Base-by-base conservation (phyloP, 2,888 invertebrate genomes). In the Muschampia plurimacula region DNA sequence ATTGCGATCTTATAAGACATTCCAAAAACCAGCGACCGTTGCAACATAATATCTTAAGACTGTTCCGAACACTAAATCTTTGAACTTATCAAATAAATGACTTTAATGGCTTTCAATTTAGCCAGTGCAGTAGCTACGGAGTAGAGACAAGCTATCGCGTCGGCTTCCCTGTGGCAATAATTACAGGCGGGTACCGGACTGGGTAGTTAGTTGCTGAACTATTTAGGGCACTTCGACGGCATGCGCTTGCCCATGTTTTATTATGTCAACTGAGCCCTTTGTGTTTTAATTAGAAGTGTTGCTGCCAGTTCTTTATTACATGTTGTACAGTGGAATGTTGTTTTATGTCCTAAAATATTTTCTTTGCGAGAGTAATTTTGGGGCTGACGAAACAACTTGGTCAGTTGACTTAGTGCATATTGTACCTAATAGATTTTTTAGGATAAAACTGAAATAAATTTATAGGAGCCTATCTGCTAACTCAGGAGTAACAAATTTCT, bases 231-330 rank as follows among this genome's bases (percentile, higher is more conserved):
- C 80, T 13, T 82, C 83, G 83, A 78, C 82, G 78, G 79, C 79
- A 28, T 80, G 80, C 80, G 77, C 80, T 84, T 79, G 76, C 77
- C 77, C 77, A 78, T 77, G 86, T 89, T 87, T 89, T 89, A 87
- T 90, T 88, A 81, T 86, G 86, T 85, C 85, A 87, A 84, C 82
- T 81, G 82, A 81, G 81, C 82, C 86, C 87, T 89, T 91, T 91
- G 89, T 89, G 87, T 88, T 90, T 91, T 89, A 89, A 90, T 91
- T 90, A 89, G 87, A 84, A 80, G 80, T 78, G 74, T 71, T 76
- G 77, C 76, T 81, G 73, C 75, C 73, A 81, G 76, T 81, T 80
- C 80, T 86, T 84, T 84, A 84, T 87, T 83, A 67, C 76, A 72
- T 60, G 67, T 59, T 66, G 67, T 52, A 15, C 60, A 41, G 52